Percentiles rank a stretch among this genome's conserved stretches.
These are phyloP conservation scores for Pholis gunnellus DNA, from an alignment of 2,113 vertebrate species.

Conservation along the genomic window DNA sequence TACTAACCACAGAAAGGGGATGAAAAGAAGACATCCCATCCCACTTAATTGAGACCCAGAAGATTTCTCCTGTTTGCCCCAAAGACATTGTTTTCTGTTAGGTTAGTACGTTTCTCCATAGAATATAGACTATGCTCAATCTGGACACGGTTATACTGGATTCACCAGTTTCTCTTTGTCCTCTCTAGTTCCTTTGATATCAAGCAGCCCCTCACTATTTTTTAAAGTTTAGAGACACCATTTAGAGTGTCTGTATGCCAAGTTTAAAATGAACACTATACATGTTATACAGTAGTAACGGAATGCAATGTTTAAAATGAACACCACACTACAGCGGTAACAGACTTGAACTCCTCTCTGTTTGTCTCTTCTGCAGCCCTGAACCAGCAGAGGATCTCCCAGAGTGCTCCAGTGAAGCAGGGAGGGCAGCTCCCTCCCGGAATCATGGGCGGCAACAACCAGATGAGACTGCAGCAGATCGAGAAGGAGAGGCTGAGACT, in stretches of 20 bases:
- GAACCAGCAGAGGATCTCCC: slow-evolving; percentile 93
- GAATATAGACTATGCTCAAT: not conserved
- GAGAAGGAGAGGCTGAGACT: slow-evolving; percentile 95
- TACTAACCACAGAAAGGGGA: not conserved
- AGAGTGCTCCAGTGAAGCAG: slow-evolving; percentile 94
- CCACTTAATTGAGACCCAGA: not conserved
- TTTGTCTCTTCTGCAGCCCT: slow-evolving; percentile 80
- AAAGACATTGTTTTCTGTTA: not conserved
- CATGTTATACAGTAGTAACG: not conserved
- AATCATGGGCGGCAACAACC: slow-evolving; percentile 89
- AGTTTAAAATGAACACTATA: not conserved
- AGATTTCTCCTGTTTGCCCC: not conserved
- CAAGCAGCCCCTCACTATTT: not conserved
- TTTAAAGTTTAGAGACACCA: not conserved
- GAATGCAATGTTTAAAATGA: not conserved
- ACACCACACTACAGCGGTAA: no score
- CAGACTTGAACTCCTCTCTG: not conserved
- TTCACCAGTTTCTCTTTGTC: not conserved
- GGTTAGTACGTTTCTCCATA: not conserved
- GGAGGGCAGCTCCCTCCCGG: slow-evolving; percentile 88
- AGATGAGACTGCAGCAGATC: slow-evolving; percentile 95
- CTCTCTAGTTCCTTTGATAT: not conserved
- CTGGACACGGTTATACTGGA: not conserved
- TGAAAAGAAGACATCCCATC: not conserved
- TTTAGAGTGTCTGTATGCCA: not conserved